phyloP scores from a whole-genome alignment of 2,113 vertebrate genomes.

The Peucedramus taeniatus region DNA sequence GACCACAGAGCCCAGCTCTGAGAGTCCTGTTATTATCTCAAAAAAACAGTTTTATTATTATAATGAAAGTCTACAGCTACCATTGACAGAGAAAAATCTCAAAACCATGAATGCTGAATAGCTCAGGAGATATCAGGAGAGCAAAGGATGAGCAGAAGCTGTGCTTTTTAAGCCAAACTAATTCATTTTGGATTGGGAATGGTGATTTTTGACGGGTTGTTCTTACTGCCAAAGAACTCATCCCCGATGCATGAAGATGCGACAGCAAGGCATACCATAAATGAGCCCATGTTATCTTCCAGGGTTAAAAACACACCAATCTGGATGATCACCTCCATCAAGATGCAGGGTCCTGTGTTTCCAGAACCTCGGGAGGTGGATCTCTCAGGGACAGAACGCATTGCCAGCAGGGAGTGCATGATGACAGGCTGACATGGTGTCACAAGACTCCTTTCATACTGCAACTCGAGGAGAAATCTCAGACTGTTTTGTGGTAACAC shows the following conservation, averaged over 20 bases:
- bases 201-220: background rate
- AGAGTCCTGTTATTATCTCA: background rate
- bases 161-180: background rate
- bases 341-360: background rate
- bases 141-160: background rate
- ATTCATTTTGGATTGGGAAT: background rate
- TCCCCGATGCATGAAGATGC: background rate
- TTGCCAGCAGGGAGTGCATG: background rate
- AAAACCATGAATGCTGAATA: background rate
- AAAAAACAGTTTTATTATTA: background rate
- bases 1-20: background rate
- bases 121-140: background rate
- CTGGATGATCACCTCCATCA: background rate
- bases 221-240: background rate
- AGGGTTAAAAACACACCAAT: background rate
- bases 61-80: background rate
- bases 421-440: background rate
- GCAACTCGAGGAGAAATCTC: background rate
- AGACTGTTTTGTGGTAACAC: background rate
- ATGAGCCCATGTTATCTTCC: background rate
- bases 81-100: background rate
- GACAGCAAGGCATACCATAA: fast-evolving
- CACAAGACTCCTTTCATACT: background rate
- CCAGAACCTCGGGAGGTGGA: background rate
- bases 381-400: background rate